Percentiles rank a stretch among this genome's conserved stretches.
Conservation (phyloP, 2,797 vertebrate species). For the Varecia variegata region DNA sequence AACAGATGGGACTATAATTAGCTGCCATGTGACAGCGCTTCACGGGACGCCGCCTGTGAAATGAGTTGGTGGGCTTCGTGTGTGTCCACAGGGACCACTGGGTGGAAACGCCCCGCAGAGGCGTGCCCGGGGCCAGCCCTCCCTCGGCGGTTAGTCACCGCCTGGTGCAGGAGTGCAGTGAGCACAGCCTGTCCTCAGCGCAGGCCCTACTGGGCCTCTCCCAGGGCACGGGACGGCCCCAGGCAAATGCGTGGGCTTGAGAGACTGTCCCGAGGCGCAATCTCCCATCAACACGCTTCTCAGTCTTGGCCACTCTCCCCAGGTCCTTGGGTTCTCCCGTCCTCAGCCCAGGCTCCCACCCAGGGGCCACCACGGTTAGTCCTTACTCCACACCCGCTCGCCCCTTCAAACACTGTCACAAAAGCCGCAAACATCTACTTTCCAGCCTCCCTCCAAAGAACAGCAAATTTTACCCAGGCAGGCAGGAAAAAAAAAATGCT, state of each 20-base stretch:
- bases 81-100: not conserved
- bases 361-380: too few relatives aligned
- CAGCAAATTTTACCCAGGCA: not conserved
- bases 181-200: not conserved
- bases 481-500: not conserved
- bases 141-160: slow-evolving; percentile 35
- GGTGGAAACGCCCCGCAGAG: not conserved
- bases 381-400: not conserved
- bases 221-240: not conserved
- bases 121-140: not conserved
- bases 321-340: not conserved
- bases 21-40: slow-evolving; percentile 38
- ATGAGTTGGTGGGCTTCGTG: slow-evolving; percentile 16
- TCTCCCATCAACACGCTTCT: not conserved
- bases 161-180: not conserved
- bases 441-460: not conserved
- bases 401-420: rapidly evolving
- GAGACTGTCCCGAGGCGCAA: not conserved
- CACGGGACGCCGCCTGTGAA: not conserved
- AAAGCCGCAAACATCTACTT: not conserved
- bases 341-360: rapidly evolving
- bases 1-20: slow-evolving; percentile 62
- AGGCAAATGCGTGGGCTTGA: too few relatives aligned
- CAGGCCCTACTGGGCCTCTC: not conserved
- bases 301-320: too few relatives aligned